A percentile compares a stretch with the other conserved stretches of the same genome.
Conservation (phyloP, 35 echinoderm and acorn worm genomes). For the Stichopus chloronotus region DNA sequence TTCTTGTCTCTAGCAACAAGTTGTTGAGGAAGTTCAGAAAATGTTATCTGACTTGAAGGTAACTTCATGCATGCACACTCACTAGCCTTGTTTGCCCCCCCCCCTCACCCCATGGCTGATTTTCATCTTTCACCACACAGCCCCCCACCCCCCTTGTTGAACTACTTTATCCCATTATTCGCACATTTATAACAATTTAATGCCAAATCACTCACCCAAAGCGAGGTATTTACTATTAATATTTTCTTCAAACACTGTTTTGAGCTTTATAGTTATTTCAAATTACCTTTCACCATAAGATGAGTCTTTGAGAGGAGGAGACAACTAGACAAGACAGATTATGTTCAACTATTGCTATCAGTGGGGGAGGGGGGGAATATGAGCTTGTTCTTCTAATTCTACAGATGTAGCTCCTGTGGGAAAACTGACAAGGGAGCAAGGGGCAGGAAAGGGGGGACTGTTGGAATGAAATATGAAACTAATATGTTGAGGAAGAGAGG, state of each 20-base stretch:
- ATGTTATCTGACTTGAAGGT: constrained; percentile 26
- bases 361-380: too few relatives aligned
- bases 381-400: too few relatives aligned
- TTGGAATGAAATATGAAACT: too few relatives aligned
- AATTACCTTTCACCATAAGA: too few relatives aligned
- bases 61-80: not conserved
- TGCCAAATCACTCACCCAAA: not conserved
- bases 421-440: not conserved
- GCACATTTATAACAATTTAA: not conserved
- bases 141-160: not conserved
- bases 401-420: too few relatives aligned
- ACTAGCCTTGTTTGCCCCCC: not conserved
- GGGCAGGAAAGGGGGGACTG: not conserved
- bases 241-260: not conserved
- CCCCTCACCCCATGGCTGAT: not conserved
- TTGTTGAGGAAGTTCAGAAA: constrained; percentile 35
- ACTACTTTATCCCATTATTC: not conserved
- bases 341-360: too few relatives aligned
- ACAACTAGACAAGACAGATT: too few relatives aligned
- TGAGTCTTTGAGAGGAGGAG: too few relatives aligned
- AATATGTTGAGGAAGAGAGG: too few relatives aligned
- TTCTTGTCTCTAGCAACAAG: constrained; percentile 37
- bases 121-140: not conserved
- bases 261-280: not conserved
- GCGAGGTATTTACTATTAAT: not conserved